Percentiles rank a stretch among this genome's conserved stretches.
Evolutionary conservation across 2,888 invertebrate species (phyloP).

Genomic region (Agrochola circellaris): DNA sequence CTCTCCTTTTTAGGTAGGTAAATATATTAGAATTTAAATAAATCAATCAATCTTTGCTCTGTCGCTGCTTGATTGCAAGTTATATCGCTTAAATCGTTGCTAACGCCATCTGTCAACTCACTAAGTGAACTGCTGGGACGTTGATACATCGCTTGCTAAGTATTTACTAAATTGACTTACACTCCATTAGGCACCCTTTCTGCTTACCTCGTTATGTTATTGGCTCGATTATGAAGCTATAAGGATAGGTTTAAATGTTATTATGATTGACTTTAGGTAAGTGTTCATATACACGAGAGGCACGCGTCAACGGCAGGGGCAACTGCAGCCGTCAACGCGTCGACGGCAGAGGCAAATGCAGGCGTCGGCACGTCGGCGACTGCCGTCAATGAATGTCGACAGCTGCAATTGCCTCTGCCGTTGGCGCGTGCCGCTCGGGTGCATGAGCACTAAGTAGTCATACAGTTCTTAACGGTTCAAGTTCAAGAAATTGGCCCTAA

Average conservation of each 20-base stretch:
- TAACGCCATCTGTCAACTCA: conserved; percentile 48
- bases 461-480: too few species aligned
- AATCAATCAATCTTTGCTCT: conserved; percentile 22
- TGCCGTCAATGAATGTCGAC: too few species aligned
- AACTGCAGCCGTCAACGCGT: too few species aligned
- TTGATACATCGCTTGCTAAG: conserved; percentile 51
- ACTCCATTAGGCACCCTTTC: conserved; percentile 42
- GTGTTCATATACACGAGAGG: too few species aligned
- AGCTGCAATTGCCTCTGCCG: too few species aligned
- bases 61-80: neutral
- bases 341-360: too few species aligned
- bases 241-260: conserved; percentile 28
- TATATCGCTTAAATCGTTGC: conserved; percentile 14
- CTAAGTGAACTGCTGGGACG: conserved; percentile 43
- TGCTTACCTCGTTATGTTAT: conserved; percentile 39
- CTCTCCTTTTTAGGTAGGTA: neutral
- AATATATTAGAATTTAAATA: neutral
- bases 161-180: conserved; percentile 51
- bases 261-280: conserved; percentile 2
- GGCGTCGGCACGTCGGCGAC: too few species aligned
- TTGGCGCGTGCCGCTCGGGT: too few species aligned
- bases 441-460: too few species aligned
- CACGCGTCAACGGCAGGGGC: too few species aligned
- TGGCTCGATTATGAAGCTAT: conserved; percentile 15
- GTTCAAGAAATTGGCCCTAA: neutral